These are phyloP conservation scores for Nephrotoma guestfalica DNA, from an alignment of 2,888 invertebrate genomes.

Conservation along the genomic window DNA sequence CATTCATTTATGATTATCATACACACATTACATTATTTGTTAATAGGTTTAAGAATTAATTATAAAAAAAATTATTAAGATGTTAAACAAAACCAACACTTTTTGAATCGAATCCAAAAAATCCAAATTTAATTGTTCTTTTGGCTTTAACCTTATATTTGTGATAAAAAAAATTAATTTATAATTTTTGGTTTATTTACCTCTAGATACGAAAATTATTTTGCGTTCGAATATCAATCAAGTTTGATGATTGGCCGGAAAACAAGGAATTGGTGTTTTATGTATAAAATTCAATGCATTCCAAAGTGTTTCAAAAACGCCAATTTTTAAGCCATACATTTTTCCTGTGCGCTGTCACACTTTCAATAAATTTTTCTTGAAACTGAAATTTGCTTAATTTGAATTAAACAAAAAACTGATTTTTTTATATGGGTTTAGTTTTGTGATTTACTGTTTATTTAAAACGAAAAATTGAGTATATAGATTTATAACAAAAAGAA, in stretches of 20 bases:
- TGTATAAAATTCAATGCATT: neutral
- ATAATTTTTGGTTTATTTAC: neutral
- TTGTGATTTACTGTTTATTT: neutral
- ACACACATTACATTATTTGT: neutral
- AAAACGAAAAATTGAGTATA: neutral
- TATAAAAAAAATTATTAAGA: neutral
- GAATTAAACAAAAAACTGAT: neutral
- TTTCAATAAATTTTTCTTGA: neutral
- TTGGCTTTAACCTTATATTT: slow-evolving; percentile 1
- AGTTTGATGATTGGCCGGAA: neutral
- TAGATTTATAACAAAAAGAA: neutral
- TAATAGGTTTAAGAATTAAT: neutral
- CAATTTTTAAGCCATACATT: neutral
- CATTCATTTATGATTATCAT: neutral
- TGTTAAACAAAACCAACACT: neutral
- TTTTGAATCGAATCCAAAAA: neutral
- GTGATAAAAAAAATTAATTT: neutral
- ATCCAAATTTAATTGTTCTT: neutral
- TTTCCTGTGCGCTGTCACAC: neutral
- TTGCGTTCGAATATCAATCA: neutral
- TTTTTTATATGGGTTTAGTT: neutral
- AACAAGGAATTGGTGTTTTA: neutral
- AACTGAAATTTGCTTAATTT: neutral
- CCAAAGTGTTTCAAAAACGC: neutral
- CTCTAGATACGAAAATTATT: neutral